phyloP scores from a whole-genome alignment of 2,888 invertebrate genomes.

The Pheosia tremula region DNA sequence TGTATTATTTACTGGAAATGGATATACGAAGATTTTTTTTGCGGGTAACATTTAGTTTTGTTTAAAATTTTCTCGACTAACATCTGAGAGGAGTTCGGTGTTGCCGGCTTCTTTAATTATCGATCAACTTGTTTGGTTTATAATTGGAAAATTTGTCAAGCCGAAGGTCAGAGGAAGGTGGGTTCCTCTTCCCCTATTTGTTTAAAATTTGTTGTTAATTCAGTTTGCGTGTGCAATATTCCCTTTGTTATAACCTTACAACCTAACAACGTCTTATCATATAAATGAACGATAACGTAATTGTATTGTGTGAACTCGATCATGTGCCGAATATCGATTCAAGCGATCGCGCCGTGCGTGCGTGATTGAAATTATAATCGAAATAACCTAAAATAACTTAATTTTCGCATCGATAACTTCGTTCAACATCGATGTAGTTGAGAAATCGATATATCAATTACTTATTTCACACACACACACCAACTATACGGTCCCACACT shows the following conservation, averaged over 20 bases:
- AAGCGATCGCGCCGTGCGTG: constrained; percentile 7
- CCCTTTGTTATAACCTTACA: not conserved
- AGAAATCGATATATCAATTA: not conserved
- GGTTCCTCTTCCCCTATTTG: too few species aligned
- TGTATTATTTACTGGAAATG: too few species aligned
- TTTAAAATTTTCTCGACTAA: too few species aligned
- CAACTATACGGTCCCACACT: too few species aligned
- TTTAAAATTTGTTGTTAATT: not conserved
- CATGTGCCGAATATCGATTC: constrained; percentile 31
- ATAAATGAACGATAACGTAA: constrained; percentile 12
- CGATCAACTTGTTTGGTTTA: too few species aligned
- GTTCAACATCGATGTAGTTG: not conserved
- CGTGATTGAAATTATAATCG: constrained; percentile 6
- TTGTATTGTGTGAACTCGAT: constrained; percentile 30
- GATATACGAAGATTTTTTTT: too few species aligned
- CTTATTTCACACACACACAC: too few species aligned
- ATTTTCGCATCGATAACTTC: constrained; percentile 7
- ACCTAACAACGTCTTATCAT: constrained; percentile 15
- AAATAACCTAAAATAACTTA: constrained; percentile 8
- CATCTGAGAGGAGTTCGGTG: too few species aligned
- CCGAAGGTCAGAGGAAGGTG: too few species aligned
- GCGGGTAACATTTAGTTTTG: too few species aligned
- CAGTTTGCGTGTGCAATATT: not conserved
- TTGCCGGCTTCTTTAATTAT: too few species aligned
- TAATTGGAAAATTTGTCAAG: too few species aligned